Conservation (phyloP, 1,140 invertebrate species). For the Galleria mellonella region DNA sequence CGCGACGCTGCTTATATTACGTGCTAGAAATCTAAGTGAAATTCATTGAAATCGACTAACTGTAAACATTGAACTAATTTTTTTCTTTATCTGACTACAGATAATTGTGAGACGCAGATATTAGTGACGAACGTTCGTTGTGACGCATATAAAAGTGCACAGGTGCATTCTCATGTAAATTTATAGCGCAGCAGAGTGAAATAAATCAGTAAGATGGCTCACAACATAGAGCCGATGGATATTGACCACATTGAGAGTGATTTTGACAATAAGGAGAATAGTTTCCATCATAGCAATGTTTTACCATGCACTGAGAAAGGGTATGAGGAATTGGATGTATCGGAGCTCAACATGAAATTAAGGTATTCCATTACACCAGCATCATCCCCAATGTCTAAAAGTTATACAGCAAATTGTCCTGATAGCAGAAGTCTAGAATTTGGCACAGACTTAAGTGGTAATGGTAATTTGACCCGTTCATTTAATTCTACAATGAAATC, state of each 20-base stretch:
- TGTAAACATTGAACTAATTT: slow-evolving; percentile 58
- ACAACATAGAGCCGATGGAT: slow-evolving; percentile 56
- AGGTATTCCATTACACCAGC: slow-evolving; percentile 55
- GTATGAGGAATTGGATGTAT: slow-evolving; percentile 59
- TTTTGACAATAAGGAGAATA: slow-evolving; percentile 64
- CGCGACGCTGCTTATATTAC: slow-evolving; percentile 29
- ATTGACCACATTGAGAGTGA: slow-evolving; percentile 44
- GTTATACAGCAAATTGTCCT: slow-evolving; percentile 36
- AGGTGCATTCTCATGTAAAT: not conserved
- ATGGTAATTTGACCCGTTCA: slow-evolving; percentile 43
- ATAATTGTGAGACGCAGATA: slow-evolving; percentile 13
- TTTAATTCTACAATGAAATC: slow-evolving; percentile 43
- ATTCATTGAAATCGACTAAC: slow-evolving; percentile 43
- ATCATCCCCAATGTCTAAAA: slow-evolving; percentile 59
- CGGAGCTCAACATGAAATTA: slow-evolving; percentile 61
- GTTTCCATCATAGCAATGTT: slow-evolving; percentile 50
- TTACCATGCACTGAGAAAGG: slow-evolving; percentile 51
- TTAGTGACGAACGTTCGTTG: not conserved
- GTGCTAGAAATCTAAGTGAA: slow-evolving; percentile 63
- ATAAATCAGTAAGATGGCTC: slow-evolving; percentile 41
- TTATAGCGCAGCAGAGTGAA: slow-evolving; percentile 12
- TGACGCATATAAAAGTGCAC: not conserved
- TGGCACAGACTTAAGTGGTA: slow-evolving; percentile 26
- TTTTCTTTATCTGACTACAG: slow-evolving; percentile 29
- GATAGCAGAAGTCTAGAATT: slow-evolving; percentile 29